Percentiles rank a stretch among this genome's conserved stretches.
Conservation (phyloP, 1,140 invertebrate genomes). For the Zaprionus vittiger region DNA sequence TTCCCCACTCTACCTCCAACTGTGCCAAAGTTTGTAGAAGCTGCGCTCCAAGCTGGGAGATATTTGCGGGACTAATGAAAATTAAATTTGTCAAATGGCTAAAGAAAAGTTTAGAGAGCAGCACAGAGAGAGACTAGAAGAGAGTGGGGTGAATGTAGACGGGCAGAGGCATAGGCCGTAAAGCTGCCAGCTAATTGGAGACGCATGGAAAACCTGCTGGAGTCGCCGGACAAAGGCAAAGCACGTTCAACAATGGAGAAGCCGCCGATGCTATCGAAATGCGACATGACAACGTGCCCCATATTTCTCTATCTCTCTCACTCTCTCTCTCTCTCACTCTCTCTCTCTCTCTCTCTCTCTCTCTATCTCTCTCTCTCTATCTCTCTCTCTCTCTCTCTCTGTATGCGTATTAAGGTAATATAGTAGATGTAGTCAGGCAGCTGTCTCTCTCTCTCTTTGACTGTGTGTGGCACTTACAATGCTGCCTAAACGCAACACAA, state of each 20-base stretch:
- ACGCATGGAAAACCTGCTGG: conserved; percentile 23
- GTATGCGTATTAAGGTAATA: conserved; percentile 19
- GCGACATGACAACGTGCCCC: conserved; percentile 45
- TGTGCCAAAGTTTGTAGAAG: conserved; percentile 22
- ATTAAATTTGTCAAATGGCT: conserved; percentile 68
- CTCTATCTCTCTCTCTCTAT: not conserved
- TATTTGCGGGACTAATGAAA: conserved; percentile 67
- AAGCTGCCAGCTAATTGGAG: conserved; percentile 48
- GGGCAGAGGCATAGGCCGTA: not conserved
- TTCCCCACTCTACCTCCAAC: not conserved
- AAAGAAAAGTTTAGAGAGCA: conserved; percentile 16
- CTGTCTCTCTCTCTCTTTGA: not conserved
- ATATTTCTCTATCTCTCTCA: conserved; percentile 10
- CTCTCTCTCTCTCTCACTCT: not conserved
- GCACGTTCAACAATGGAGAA: conserved; percentile 29
- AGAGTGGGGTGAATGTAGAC: not conserved
- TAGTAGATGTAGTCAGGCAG: conserved; percentile 11
- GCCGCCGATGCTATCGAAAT: conserved; percentile 39
- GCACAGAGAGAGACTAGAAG: not conserved
- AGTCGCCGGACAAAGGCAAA: conserved; percentile 26
- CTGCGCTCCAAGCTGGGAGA: conserved; percentile 24
- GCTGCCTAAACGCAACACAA: conserved; percentile 54
- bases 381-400: not conserved
- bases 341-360: not conserved
- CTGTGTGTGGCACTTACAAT: conserved; percentile 40